These are phyloP conservation scores for Catharus ustulatus DNA, from an alignment of 2,797 vertebrate genomes.

Conservation along the genomic window DNA sequence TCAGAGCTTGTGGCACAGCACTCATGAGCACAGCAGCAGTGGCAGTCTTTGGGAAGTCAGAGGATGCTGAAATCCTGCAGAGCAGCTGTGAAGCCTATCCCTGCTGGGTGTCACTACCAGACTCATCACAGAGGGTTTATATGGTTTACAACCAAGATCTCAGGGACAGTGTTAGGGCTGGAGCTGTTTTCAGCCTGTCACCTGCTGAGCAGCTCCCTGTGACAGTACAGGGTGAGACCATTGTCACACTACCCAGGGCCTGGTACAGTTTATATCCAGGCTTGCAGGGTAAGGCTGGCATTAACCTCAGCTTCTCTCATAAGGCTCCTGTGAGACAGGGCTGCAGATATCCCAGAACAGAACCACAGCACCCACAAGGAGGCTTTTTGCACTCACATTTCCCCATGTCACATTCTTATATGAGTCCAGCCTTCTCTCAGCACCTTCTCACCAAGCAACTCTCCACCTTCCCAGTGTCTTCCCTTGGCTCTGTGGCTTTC, in stretches of 20 bases:
- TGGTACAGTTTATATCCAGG: neutral
- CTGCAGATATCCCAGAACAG: neutral
- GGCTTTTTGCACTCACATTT: neutral
- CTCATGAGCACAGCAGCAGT: rapidly evolving
- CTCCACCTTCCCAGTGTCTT: neutral
- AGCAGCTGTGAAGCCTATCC: neutral
- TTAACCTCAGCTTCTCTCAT: neutral
- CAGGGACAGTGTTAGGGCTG: neutral
- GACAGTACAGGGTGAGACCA: neutral
- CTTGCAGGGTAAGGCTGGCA: neutral
- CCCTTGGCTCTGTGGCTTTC: neutral
- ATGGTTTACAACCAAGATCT: neutral
- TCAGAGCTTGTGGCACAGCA: rapidly evolving
- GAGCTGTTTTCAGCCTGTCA: neutral
- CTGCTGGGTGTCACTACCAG: neutral
- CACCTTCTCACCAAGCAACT: neutral
- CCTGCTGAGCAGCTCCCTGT: neutral
- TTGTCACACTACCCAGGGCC: neutral
- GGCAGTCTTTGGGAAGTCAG: neutral
- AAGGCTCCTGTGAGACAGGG: neutral
- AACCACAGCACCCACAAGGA: neutral
- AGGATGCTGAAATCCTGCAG: neutral
- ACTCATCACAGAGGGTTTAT: neutral
- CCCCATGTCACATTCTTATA: neutral
- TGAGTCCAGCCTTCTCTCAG: neutral